Evolutionary conservation across 2,888 invertebrate species (phyloP), one percentile per base, ranked within the genome.

Genomic region (Hydrotaea cyrtoneurina): DNA sequence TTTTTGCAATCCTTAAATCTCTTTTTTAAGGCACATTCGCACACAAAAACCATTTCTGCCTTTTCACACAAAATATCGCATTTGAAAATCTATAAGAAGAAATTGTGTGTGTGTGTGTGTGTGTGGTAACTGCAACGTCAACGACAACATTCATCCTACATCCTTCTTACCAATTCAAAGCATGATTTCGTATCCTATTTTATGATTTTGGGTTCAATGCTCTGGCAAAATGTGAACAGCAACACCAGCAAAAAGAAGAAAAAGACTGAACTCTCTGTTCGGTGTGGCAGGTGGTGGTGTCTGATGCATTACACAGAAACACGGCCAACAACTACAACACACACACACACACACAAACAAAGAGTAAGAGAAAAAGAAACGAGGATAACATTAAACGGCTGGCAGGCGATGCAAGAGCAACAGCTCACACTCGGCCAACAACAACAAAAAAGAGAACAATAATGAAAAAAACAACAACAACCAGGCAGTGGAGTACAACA

Each of bases 241-340:
- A 46, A 43, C 39, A 43, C 3, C 19, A 69, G 66, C 17, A 55
- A 23, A 15, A 11, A 23, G 26, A 15, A 59, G 2, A 5, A 26
- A 26, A 23, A 59, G 3, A n/a, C 50, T 39, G 39, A 66, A 69
- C 69, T 69, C 69, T 66, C 66, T 64, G 43, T 23, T 69, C 43
- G 75, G 71, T 83, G 77, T 59, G 83, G 76, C 79, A 83, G 83
- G 79, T 83, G 83, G 79, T 78, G 78, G 59, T 82, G 79, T 73
- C 83, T 83, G 79, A 57, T 66, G 83, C 76, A 80, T 73, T 77
- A n/a, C 46, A 4, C 69, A 23, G 19, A 64, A 64, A 36, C 43
- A 36, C 8, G 39, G 43, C 39, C 39, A 39, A 31, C 31, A 31
- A 31, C 31, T 31, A 31, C 31, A 4, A 31, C 31, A 7, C 31